These are phyloP conservation scores for Clavelina lepadiformis DNA, from an alignment of 23 tunicate species.

Conservation along the genomic window DNA sequence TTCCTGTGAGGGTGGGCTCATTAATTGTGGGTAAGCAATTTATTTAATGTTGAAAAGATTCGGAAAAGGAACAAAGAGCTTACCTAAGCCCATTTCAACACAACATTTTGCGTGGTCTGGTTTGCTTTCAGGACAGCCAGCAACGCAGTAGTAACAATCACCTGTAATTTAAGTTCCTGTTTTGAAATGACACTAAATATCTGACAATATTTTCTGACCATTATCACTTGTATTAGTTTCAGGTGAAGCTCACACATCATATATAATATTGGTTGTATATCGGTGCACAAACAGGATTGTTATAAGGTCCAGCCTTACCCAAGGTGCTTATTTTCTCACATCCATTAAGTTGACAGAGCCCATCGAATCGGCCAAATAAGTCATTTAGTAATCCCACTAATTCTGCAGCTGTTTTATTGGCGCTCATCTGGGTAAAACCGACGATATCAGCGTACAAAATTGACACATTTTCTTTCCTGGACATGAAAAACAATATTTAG, in stretches of 20 bases:
- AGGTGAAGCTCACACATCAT: neutral
- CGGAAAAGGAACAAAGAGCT: too few relatives aligned
- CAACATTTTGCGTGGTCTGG: constrained; percentile 91
- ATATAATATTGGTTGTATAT: neutral
- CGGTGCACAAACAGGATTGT: neutral
- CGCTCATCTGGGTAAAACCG: constrained; percentile 93
- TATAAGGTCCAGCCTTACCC: too few relatives aligned
- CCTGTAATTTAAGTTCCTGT: constrained; percentile 30
- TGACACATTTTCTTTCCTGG: constrained; percentile 86
- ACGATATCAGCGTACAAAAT: constrained; percentile 98
- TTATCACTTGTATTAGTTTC: neutral
- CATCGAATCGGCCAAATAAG: constrained; percentile 90
- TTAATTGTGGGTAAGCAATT: too few relatives aligned
- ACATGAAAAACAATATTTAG: constrained; percentile 1
- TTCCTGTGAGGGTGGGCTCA: constrained; percentile 53
- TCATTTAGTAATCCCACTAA: constrained; percentile 85
- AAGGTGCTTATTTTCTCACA: constrained; percentile 96
- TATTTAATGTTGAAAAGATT: too few relatives aligned
- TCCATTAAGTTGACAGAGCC: constrained; percentile 63
- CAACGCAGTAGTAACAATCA: constrained; percentile 98
- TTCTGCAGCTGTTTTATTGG: constrained; percentile 80
- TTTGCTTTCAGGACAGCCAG: constrained; percentile 84
- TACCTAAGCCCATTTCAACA: constrained; percentile 96
- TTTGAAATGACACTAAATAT: too few relatives aligned
- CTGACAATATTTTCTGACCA: too few relatives aligned